Evolutionary conservation across 2,797 vertebrate genomes (phyloP).

Genomic region (Muscicapa comitata): DNA sequence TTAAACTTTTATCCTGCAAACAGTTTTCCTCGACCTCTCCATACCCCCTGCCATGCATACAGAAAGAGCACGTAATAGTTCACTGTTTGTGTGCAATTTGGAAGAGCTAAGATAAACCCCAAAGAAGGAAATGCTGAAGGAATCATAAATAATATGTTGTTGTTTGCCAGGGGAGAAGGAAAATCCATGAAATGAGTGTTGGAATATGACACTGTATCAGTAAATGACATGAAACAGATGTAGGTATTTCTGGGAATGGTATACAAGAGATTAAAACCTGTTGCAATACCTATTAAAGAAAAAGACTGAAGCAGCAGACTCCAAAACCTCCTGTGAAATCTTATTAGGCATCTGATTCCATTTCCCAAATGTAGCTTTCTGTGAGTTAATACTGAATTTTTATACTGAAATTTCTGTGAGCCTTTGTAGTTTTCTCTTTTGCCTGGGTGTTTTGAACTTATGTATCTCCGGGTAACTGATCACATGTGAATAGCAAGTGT

Average conservation of each 20-base stretch:
- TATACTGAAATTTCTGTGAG: background rate
- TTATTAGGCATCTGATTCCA: background rate
- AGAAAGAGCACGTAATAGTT: background rate
- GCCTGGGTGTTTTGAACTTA: background rate
- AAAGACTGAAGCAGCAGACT: background rate
- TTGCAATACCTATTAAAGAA: background rate
- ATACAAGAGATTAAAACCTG: slow-evolving; percentile 1
- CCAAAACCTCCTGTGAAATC: background rate
- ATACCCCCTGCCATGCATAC: background rate
- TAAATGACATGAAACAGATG: slow-evolving; percentile 40
- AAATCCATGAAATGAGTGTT: background rate
- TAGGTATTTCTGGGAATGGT: background rate
- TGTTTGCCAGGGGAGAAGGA: slow-evolving; percentile 29
- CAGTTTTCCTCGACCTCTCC: background rate
- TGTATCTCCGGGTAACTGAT: background rate
- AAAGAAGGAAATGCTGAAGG: slow-evolving; percentile 38
- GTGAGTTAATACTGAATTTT: background rate
- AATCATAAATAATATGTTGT: slow-evolving; percentile 43
- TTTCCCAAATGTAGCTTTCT: background rate
- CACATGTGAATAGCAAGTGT: background rate
- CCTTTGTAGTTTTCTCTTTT: background rate
- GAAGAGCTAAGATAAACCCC: slow-evolving; percentile 40
- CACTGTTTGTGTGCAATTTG: slow-evolving; percentile 2
- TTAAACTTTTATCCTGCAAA: background rate
- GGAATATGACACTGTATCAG: slow-evolving; percentile 17